A percentile compares a stretch with the other conserved stretches of the same genome.
Conservation (phyloP, 1,140 invertebrate genomes). For the Agrilus planipennis region DNA sequence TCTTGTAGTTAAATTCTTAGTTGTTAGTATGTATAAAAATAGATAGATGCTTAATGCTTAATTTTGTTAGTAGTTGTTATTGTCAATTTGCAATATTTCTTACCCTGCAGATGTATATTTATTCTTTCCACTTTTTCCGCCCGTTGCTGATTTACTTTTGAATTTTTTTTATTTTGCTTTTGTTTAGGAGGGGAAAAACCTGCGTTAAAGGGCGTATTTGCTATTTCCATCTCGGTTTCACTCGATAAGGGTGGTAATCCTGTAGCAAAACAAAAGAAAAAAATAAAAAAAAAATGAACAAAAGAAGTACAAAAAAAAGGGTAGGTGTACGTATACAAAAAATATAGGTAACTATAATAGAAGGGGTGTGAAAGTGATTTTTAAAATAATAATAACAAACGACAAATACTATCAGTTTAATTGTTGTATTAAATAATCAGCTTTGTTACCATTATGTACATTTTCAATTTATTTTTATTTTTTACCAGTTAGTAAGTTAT, state of each 20-base stretch:
- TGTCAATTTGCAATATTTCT: constrained; percentile 22
- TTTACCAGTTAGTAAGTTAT: too few relatives aligned
- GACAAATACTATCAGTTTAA: too few relatives aligned
- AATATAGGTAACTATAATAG: not conserved
- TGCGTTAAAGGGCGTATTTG: constrained; percentile 22
- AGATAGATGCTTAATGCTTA: too few relatives aligned
- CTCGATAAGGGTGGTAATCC: constrained; percentile 26
- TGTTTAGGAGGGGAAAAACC: constrained; percentile 21
- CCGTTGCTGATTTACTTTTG: constrained; percentile 47
- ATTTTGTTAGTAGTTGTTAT: too few relatives aligned
- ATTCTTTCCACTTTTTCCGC: constrained; percentile 66
- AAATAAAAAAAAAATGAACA: constrained; percentile 18
- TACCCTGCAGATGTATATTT: constrained; percentile 84
- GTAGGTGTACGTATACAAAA: not conserved
- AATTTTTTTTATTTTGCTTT: constrained; percentile 42
- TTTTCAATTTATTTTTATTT: too few relatives aligned
- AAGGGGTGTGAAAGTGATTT: too few relatives aligned
- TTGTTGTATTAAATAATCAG: too few relatives aligned
- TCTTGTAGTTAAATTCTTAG: not conserved
- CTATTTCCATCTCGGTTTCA: constrained; percentile 35
- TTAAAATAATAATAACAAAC: too few relatives aligned
- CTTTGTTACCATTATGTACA: too few relatives aligned
- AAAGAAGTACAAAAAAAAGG: constrained; percentile 29
- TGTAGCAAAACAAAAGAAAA: constrained; percentile 14
- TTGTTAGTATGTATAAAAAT: not conserved